Percentiles rank a stretch among this genome's conserved stretches.
Conservation (phyloP, 1,140 invertebrate genomes). For the Drosophila nannoptera region DNA sequence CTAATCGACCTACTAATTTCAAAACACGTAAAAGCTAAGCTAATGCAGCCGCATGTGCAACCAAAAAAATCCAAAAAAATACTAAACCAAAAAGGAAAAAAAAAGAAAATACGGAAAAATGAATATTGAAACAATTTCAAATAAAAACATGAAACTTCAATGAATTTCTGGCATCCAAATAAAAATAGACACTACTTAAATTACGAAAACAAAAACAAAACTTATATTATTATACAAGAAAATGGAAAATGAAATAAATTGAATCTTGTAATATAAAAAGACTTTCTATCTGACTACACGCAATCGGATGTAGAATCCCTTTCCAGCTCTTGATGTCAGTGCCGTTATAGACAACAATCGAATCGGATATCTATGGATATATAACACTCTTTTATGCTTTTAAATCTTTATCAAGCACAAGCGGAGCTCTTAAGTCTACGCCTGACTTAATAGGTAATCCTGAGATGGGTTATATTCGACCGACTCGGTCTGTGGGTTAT, state of each 20-base stretch:
- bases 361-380: not conserved
- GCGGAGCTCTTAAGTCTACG: too few species aligned
- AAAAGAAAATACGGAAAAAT: constrained; percentile 31
- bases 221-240: constrained; percentile 79
- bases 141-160: constrained; percentile 51
- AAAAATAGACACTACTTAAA: constrained; percentile 73
- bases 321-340: too few species aligned
- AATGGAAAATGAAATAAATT: constrained; percentile 77
- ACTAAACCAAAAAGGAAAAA: constrained; percentile 30
- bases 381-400: not conserved
- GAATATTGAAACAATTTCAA: not conserved
- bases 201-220: constrained; percentile 45
- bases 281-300: not conserved
- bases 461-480: too few species aligned
- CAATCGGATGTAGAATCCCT: too few species aligned
- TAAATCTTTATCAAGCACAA: too few species aligned
- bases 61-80: constrained; percentile 41
- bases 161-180: constrained; percentile 70
- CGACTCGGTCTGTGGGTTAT: too few species aligned
- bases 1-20: constrained; percentile 68
- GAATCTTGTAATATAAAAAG: constrained; percentile 78
- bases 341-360: too few species aligned
- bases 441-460: too few species aligned
- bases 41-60: constrained; percentile 61
- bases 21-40: constrained; percentile 42